These are phyloP conservation scores for Aromia moschata DNA, from an alignment of 2,888 invertebrate genomes.

Conservation along the genomic window DNA sequence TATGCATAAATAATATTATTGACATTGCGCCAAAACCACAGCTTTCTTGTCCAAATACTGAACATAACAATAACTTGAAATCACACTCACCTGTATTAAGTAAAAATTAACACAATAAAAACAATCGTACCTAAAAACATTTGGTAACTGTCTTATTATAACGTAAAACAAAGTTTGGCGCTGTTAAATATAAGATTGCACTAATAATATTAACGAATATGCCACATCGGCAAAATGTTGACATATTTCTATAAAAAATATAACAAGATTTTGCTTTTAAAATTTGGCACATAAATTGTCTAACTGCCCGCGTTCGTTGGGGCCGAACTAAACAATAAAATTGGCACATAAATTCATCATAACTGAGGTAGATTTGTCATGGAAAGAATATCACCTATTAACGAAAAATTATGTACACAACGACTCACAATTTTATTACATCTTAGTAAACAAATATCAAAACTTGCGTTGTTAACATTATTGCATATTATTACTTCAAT, in stretches of 20 bases:
- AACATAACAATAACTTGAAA: constrained; percentile 38
- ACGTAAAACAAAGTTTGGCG: constrained; percentile 34
- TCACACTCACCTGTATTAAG: constrained; percentile 41
- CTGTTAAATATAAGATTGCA: constrained; percentile 43
- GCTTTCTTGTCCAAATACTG: constrained; percentile 39
- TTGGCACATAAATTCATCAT: constrained; percentile 53
- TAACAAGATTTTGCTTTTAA: constrained; percentile 34
- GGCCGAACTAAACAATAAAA: constrained; percentile 41
- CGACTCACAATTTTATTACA: constrained; percentile 54
- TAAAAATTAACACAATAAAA: constrained; percentile 40
- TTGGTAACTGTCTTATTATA: constrained; percentile 39
- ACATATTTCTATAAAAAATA: constrained; percentile 42
- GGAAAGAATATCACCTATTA: constrained; percentile 57
- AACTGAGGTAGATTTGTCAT: constrained; percentile 64
- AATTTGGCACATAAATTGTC: constrained; percentile 42
- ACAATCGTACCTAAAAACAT: constrained; percentile 36
- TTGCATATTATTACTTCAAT: constrained; percentile 58
- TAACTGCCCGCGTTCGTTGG: constrained; percentile 28
- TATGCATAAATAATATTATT: constrained; percentile 33
- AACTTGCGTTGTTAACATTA: constrained; percentile 61
- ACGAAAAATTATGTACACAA: constrained; percentile 57
- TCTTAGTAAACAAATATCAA: constrained; percentile 59
- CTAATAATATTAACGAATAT: constrained; percentile 41
- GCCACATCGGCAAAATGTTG: constrained; percentile 37
- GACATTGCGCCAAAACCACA: constrained; percentile 37